Conservation (phyloP, 2,113 vertebrate genomes). For the Nematolebias whitei region DNA sequence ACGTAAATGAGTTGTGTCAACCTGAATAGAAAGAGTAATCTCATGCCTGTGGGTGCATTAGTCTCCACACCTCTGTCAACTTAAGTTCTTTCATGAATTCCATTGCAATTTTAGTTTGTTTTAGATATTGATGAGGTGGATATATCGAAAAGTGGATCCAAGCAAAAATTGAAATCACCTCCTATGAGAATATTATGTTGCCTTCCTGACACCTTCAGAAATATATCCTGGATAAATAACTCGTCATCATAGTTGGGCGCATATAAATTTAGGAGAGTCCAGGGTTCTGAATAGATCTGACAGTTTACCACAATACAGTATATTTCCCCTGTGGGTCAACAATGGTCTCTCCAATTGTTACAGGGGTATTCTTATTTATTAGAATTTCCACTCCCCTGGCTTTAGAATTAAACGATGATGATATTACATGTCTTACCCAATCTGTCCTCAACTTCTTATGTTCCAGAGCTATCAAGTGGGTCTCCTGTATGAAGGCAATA, state of each 20-base stretch:
- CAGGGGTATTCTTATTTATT: too few species aligned
- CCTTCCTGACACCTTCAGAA: background rate
- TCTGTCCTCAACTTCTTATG: background rate
- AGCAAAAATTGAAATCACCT: background rate
- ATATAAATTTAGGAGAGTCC: background rate
- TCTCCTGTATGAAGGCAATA: background rate
- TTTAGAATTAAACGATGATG: background rate
- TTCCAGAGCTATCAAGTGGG: background rate
- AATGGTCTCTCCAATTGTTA: background rate
- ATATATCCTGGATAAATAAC: background rate
- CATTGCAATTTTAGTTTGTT: background rate
- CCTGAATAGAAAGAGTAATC: background rate
- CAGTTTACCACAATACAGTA: background rate
- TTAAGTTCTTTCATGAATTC: background rate
- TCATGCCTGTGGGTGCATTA: background rate
- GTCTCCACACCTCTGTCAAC: background rate
- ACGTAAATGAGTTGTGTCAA: background rate
- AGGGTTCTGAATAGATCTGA: background rate
- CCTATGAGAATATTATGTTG: constrained; percentile 1
- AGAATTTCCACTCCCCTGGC: background rate
- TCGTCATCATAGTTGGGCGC: background rate
- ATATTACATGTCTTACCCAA: background rate
- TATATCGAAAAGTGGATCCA: background rate
- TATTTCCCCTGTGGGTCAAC: background rate
- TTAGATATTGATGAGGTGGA: background rate